Percentiles rank a stretch among this genome's conserved stretches.
phyloP scores from a whole-genome alignment of 1,140 invertebrate species.

The Trinorchestia longiramus region DNA sequence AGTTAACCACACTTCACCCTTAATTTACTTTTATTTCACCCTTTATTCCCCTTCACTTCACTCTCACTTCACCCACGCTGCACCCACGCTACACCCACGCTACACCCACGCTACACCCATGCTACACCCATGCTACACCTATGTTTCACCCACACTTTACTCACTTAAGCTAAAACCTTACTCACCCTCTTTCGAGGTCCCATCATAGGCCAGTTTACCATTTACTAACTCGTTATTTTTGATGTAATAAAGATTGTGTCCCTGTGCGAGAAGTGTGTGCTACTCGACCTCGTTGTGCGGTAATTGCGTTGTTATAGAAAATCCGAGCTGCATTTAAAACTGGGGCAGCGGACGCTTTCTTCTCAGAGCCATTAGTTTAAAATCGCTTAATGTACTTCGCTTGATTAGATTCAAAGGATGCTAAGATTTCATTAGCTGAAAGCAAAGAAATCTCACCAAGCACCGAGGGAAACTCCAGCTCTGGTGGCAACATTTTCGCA shows the following conservation, averaged over 20 bases:
- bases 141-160: background rate
- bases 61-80: too few species aligned
- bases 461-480: background rate
- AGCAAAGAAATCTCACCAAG: background rate
- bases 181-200: background rate
- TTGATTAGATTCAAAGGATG: slow-evolving; percentile 9
- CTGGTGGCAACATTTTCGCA: background rate
- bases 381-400: slow-evolving; percentile 7
- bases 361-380: background rate
- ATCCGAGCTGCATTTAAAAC: background rate
- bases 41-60: too few species aligned
- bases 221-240: background rate
- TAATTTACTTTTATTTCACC: too few species aligned
- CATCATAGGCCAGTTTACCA: background rate
- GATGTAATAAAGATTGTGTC: background rate
- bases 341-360: background rate
- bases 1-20: too few species aligned
- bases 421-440: slow-evolving; percentile 1
- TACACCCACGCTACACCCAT: background rate
- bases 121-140: background rate
- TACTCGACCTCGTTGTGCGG: background rate
- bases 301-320: background rate
- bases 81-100: too few species aligned
- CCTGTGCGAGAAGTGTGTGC: background rate
- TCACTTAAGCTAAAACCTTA: background rate